A percentile compares a stretch with the other conserved stretches of the same genome.
Conservation (phyloP, 2,113 vertebrate genomes). For the Laticauda colubrina region DNA sequence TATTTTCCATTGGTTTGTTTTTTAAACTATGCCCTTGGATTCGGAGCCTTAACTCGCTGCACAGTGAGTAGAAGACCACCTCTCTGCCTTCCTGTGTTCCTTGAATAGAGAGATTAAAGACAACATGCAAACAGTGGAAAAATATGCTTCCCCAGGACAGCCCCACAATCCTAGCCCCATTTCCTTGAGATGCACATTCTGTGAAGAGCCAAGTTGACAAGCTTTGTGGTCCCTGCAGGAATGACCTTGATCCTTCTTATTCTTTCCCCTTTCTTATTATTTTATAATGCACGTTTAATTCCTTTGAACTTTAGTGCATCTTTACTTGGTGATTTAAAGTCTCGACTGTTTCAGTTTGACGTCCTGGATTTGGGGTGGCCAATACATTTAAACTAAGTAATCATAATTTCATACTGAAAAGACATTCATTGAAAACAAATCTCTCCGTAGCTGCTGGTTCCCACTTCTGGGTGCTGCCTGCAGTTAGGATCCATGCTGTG, state of each 20-base stretch:
- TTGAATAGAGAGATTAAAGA: not conserved
- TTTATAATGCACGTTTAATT: not conserved
- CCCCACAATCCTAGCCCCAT: no score
- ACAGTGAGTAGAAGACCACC: no score
- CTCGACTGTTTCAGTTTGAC: not conserved
- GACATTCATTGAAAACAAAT: not conserved
- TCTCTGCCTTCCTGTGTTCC: not conserved
- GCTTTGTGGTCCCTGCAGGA: no score
- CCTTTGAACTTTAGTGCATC: not conserved
- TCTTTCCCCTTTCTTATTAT: no score
- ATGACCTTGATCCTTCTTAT: no score
- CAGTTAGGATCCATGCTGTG: constrained; percentile 92
- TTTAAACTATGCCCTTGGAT: not conserved
- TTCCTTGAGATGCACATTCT: no score
- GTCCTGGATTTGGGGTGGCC: not conserved
- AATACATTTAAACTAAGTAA: not conserved
- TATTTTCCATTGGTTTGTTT: not conserved
- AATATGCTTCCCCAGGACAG: no score
- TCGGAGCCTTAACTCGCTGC: not conserved
- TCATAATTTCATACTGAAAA: not conserved
- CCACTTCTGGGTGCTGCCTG: constrained; percentile 82
- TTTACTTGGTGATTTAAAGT: not conserved
- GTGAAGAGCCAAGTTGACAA: no score
- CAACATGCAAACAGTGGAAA: no score
- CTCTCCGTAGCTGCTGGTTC: constrained; percentile 78